Base-by-base conservation (phyloP, 1,140 invertebrate genomes). In the Hypothenemus hampei region DNA sequence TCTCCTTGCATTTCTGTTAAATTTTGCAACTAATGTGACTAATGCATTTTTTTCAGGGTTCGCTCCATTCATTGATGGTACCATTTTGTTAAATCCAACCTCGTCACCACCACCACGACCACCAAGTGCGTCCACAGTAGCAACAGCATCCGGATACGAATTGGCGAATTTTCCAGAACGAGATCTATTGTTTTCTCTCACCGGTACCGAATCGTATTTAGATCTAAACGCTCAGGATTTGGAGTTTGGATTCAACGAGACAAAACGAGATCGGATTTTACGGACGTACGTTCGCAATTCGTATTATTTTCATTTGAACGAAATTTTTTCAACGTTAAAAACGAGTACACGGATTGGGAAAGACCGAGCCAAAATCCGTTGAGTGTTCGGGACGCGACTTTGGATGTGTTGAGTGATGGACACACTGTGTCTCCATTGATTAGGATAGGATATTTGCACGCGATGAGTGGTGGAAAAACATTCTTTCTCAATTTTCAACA, bases 301-400 rank as follows among this genome's bases (percentile, higher is more conserved):
- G 31, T 93, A 91, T 72, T 84, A 86, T 63, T 93, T 87, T 72
- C 89, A 93, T 75, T 77, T 91, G 47, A 91, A 92, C 72, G 90
- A 92, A 73, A 93, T 91, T 64, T 92, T 88, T 74, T 90, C 89
- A 15, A 89, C 90, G 21, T 76, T 93, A 43, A 90, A 72, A 94
- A 93, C 70, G 91, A 94, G 69, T 94, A 94, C 73, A 93, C 90
- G 36, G 90, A 94, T 69, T 94, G 91, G 91, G 89, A 91, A 68
- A 80, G 84, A 61, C 87, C 57, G 72, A 85, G 60, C 65, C 83
- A 80, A 69, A 90, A 79, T 75, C 88, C 85, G 33, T 72, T 85
- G 57, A 85, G 81, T 64, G 82, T 87, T 8, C 73, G 87, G n/a
- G 86, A 89, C 70, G 82, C 84, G 22, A 84, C 84, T 5, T 70